Evolutionary conservation across 2,113 vertebrate genomes (phyloP).

Genomic region (Nerophis ophidion): DNA sequence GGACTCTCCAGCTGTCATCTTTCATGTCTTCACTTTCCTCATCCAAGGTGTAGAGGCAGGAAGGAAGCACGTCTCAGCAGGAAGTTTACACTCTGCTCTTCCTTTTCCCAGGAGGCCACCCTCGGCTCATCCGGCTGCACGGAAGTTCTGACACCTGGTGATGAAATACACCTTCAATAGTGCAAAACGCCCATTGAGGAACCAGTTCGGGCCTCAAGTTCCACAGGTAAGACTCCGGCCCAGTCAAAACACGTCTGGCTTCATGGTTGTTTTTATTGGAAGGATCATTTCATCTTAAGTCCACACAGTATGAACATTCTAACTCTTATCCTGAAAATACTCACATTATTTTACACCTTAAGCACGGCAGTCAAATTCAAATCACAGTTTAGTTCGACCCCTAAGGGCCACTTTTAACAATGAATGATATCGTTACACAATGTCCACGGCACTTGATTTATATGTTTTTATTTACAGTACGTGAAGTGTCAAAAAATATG

Average conservation of each 20-base stretch:
- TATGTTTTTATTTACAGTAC: too few relatives aligned
- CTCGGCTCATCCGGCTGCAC: slow-evolving; percentile 35
- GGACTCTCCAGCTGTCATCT: slow-evolving; percentile 44
- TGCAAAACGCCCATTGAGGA: slow-evolving; percentile 16
- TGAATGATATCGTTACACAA: too few relatives aligned
- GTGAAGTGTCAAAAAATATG: too few relatives aligned
- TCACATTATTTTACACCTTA: too few relatives aligned
- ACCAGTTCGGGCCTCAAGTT: slow-evolving; percentile 1
- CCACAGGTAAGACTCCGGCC: background rate
- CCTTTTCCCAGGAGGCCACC: slow-evolving; percentile 32
- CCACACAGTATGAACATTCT: background rate
- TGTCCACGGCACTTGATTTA: too few relatives aligned
- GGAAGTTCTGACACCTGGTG: slow-evolving; percentile 30
- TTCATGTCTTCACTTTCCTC: slow-evolving; percentile 33
- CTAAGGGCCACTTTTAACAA: too few relatives aligned
- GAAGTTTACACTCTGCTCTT: slow-evolving; percentile 40
- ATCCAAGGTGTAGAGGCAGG: slow-evolving; percentile 15
- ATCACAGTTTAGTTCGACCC: background rate
- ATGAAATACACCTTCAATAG: slow-evolving; percentile 28
- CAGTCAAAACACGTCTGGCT: background rate
- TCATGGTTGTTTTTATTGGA: background rate
- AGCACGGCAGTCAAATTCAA: too few relatives aligned
- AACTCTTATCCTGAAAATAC: background rate
- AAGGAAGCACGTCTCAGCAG: slow-evolving; percentile 42
- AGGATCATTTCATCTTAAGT: background rate